Evolutionary conservation across 2,888 invertebrate genomes (phyloP).

Genomic region (Carterocephalus palaemon): DNA sequence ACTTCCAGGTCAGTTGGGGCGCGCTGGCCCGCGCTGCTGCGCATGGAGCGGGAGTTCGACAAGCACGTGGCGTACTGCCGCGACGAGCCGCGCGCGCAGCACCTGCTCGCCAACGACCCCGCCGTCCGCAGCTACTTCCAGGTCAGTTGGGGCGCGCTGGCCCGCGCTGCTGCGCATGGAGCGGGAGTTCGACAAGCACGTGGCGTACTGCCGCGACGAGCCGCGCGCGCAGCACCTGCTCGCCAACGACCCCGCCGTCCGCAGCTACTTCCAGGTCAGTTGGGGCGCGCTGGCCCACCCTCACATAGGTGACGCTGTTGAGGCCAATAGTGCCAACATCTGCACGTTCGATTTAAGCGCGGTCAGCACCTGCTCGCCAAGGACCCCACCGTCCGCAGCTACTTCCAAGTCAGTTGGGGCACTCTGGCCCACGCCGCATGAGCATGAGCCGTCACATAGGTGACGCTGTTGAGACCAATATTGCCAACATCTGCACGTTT

Average conservation of each 20-base stretch:
- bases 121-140: conserved; percentile 88
- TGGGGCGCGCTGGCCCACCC: no score
- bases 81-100: conserved; percentile 90
- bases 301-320: no score
- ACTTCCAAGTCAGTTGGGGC: no score
- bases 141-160: no score
- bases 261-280: no score
- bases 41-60: conserved; percentile 96
- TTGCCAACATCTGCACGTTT: conserved; percentile 82
- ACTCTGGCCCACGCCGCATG: conserved; percentile 94
- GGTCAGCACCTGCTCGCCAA: no score
- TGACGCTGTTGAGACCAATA: conserved; percentile 90
- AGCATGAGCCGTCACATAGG: conserved; percentile 96
- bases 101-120: conserved; percentile 84
- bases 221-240: conserved; percentile 89
- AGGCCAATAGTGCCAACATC: conserved; percentile 92
- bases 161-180: no score
- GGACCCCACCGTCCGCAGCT: no score
- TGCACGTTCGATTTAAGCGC: conserved; percentile 88
- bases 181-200: no score
- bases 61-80: conserved; percentile 94
- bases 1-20: conserved; percentile 88
- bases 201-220: conserved; percentile 92
- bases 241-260: no score
- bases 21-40: conserved; percentile 91